Evolutionary conservation across 2,888 invertebrate genomes (phyloP).

Genomic region (Cordylochernes scorpioides): DNA sequence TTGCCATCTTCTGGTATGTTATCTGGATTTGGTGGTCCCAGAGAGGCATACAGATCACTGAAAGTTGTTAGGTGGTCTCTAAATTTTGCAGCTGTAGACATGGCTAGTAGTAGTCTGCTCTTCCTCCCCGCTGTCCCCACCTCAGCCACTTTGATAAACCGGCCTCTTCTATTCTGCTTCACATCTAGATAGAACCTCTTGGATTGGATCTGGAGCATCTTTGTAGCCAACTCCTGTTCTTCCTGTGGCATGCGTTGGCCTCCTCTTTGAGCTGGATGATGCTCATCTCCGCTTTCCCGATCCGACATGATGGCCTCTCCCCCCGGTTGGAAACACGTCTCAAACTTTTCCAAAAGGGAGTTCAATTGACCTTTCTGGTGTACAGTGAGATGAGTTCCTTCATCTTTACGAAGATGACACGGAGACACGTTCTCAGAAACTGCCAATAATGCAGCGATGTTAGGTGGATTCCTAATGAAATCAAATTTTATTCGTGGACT

Average conservation of each 20-base stretch:
- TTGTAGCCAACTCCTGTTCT: conserved; percentile 88
- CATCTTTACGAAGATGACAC: too few relatives aligned
- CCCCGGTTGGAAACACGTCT: too few relatives aligned
- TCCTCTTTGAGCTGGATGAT: too few relatives aligned
- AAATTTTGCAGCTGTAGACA: conserved; percentile 90
- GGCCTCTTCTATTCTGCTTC: conserved; percentile 88
- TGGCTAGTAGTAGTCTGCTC: conserved; percentile 81
- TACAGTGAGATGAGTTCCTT: too few relatives aligned
- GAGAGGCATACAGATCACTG: conserved; percentile 83
- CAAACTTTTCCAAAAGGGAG: too few relatives aligned
- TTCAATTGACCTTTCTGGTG: too few relatives aligned
- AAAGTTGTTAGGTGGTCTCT: conserved; percentile 83
- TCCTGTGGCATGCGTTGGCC: conserved; percentile 31
- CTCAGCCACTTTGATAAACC: conserved; percentile 98
- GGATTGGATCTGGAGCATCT: conserved; percentile 93
- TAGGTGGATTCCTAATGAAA: too few relatives aligned
- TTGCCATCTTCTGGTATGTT: conserved; percentile 90
- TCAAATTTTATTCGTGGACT: too few relatives aligned
- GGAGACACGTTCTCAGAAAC: too few relatives aligned
- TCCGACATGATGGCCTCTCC: too few relatives aligned
- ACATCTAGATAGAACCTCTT: conserved; percentile 98
- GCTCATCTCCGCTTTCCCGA: too few relatives aligned
- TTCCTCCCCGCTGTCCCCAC: conserved; percentile 77
- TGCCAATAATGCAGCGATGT: too few relatives aligned
- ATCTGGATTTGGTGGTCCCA: conserved; percentile 84